Evolutionary conservation across 2,888 invertebrate genomes (phyloP).

Genomic region (Dynastes tityus): DNA sequence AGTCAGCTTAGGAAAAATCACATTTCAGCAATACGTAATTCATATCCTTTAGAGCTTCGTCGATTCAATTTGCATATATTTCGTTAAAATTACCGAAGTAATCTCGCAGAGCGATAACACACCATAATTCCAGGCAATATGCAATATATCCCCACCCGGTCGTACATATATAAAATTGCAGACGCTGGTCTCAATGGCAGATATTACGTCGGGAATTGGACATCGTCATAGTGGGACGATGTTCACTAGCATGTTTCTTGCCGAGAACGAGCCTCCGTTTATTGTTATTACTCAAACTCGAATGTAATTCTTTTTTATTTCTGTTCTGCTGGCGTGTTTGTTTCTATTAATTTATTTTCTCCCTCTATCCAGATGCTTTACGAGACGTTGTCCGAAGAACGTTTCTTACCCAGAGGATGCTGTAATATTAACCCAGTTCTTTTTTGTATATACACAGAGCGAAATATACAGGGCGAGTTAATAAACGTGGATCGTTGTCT

Average conservation of each 20-base stretch:
- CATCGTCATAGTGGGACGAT: slow-evolving; percentile 32
- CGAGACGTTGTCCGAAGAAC: slow-evolving; percentile 7
- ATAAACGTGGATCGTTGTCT: too few relatives aligned
- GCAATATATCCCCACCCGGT: slow-evolving; percentile 15
- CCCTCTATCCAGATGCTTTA: slow-evolving; percentile 38
- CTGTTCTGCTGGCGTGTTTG: slow-evolving; percentile 29
- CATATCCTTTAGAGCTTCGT: slow-evolving; percentile 29
- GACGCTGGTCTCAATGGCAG: slow-evolving; percentile 41
- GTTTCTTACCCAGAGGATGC: background rate
- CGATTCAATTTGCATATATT: slow-evolving; percentile 50
- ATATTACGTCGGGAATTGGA: slow-evolving; percentile 41
- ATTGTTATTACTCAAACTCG: slow-evolving; percentile 43
- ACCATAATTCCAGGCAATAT: slow-evolving; percentile 29
- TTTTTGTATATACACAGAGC: too few relatives aligned
- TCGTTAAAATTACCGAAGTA: slow-evolving; percentile 43
- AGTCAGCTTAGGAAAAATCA: background rate
- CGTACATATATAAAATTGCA: slow-evolving; percentile 46
- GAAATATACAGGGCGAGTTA: too few relatives aligned
- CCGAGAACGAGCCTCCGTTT: slow-evolving; percentile 38
- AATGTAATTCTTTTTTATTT: slow-evolving; percentile 45
- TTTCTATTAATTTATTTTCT: slow-evolving; percentile 41
- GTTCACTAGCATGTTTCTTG: slow-evolving; percentile 40
- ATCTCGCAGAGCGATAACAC: slow-evolving; percentile 39
- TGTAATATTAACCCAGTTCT: too few relatives aligned
- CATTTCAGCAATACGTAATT: slow-evolving; percentile 19